Conservation (phyloP, 1,140 invertebrate species). For the Laupala kohalensis region DNA sequence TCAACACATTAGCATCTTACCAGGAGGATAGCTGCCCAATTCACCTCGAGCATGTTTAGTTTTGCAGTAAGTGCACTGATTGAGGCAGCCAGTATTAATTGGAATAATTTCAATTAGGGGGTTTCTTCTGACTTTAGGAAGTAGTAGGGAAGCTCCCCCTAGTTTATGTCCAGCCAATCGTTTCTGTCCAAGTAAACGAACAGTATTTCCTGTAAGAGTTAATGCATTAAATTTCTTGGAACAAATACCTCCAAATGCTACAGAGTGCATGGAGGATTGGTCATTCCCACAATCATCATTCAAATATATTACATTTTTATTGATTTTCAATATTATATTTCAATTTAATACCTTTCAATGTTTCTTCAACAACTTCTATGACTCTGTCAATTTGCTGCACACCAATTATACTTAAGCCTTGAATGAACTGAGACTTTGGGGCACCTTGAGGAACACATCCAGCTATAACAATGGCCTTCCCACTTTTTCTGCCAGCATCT, state of each 20-base stretch:
- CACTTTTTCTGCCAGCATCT: conserved; percentile 52
- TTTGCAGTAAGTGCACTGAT: conserved; percentile 98
- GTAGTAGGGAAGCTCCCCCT: conserved; percentile 69
- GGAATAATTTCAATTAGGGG: conserved; percentile 95
- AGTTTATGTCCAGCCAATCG: conserved; percentile 64
- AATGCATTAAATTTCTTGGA: too few species aligned
- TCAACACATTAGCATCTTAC: too few species aligned
- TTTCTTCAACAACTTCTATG: conserved; percentile 98
- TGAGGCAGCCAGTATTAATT: conserved; percentile 94
- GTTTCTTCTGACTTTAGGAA: conserved; percentile 93
- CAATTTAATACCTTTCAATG: conserved; percentile 59
- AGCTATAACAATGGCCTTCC: conserved; percentile 82
- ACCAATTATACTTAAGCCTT: conserved; percentile 83
- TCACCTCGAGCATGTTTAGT: conserved; percentile 95
- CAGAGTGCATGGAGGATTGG: conserved; percentile 95
- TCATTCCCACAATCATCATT: conserved; percentile 85
- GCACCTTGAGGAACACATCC: conserved; percentile 93
- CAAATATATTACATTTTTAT: too few species aligned
- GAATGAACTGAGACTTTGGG: conserved; percentile 55
- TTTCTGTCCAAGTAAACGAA: conserved; percentile 70
- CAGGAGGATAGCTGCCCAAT: conserved; percentile 79
- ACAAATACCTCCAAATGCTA: conserved; percentile 65
- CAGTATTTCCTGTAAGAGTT: conserved; percentile 48
- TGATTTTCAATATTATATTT: neutral
- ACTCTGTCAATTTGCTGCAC: conserved; percentile 96